These are phyloP conservation scores for Aphelenchoides avenae DNA, from an alignment of 1,140 invertebrate species.

Conservation along the genomic window DNA sequence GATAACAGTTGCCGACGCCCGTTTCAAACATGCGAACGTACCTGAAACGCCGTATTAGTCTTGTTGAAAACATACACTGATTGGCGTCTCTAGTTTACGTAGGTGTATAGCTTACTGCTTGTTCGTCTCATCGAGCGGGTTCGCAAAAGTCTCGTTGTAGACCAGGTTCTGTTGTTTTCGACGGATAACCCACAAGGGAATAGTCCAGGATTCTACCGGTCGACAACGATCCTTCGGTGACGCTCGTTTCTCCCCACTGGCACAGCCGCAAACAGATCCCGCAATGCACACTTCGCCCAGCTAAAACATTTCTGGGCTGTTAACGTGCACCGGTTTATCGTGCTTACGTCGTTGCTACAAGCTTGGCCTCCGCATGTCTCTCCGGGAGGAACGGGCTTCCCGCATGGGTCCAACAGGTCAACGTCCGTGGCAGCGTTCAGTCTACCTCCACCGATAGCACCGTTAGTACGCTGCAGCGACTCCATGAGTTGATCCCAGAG, in stretches of 20 bases:
- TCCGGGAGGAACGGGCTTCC: conserved; percentile 37
- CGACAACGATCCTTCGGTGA: conserved; percentile 40
- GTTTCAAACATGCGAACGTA: conserved; percentile 47
- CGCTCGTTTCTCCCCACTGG: conserved; percentile 51
- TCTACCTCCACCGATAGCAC: conserved; percentile 51
- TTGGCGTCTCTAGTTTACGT: no score
- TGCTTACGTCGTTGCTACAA: conserved; percentile 40
- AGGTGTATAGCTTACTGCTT: no score
- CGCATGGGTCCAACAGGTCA: conserved; percentile 54
- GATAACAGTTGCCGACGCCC: conserved; percentile 54
- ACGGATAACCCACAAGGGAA: conserved; percentile 54
- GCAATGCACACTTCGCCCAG: conserved; percentile 52
- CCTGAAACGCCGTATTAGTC: no score
- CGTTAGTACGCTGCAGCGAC: conserved; percentile 44
- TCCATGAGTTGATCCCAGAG: conserved; percentile 51
- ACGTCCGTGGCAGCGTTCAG: conserved; percentile 51
- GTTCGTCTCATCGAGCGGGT: conserved; percentile 49
- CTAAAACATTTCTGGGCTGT: neutral
- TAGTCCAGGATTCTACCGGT: conserved; percentile 50
- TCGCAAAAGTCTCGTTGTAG: conserved; percentile 54
- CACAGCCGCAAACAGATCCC: conserved; percentile 51
- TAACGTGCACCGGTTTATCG: conserved; percentile 3
- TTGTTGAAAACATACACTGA: no score
- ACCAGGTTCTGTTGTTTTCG: conserved; percentile 42
- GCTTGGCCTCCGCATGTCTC: conserved; percentile 48